A percentile compares a stretch with the other conserved stretches of the same genome.
Evolutionary conservation across 2,797 vertebrate genomes (phyloP).

Genomic region (Sebastiscus tertius): DNA sequence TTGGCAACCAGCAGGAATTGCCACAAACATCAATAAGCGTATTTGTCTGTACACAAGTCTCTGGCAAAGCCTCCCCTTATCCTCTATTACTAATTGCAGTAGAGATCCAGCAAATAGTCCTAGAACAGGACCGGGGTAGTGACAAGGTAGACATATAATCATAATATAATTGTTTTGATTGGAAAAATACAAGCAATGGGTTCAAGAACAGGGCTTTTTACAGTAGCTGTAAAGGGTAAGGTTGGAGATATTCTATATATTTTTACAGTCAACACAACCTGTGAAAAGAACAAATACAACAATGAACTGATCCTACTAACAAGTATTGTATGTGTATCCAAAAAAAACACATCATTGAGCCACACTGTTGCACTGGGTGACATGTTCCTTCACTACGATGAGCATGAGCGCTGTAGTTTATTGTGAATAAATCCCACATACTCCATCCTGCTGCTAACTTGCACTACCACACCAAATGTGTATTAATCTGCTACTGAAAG

Average conservation of each 20-base stretch:
- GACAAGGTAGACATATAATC: not conserved
- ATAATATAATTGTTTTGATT: not conserved
- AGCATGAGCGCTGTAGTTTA: not conserved
- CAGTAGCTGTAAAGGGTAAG: not conserved
- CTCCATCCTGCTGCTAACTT: not conserved
- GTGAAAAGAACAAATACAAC: not conserved
- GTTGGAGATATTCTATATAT: not conserved
- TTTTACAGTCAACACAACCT: not conserved
- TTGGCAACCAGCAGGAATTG: slow-evolving; percentile 31
- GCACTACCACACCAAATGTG: not conserved
- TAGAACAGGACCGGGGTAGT: not conserved
- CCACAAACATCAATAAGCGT: slow-evolving; percentile 34
- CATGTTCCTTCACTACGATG: not conserved
- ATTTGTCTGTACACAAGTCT: slow-evolving; percentile 21
- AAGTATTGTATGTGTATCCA: not conserved
- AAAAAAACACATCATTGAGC: not conserved
- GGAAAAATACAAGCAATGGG: not conserved
- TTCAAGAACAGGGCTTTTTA: not conserved
- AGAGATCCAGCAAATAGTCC: not conserved
- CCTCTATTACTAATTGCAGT: slow-evolving; percentile 12
- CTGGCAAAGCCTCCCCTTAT: slow-evolving; percentile 4
- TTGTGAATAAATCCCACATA: not conserved
- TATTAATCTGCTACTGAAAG: not conserved
- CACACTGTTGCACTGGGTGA: not conserved
- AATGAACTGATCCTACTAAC: not conserved